Evolutionary conservation across 2,797 vertebrate species (phyloP), one percentile per base, ranked within the genome.

Genomic region (Pantherophis alleghaniensis): DNA sequence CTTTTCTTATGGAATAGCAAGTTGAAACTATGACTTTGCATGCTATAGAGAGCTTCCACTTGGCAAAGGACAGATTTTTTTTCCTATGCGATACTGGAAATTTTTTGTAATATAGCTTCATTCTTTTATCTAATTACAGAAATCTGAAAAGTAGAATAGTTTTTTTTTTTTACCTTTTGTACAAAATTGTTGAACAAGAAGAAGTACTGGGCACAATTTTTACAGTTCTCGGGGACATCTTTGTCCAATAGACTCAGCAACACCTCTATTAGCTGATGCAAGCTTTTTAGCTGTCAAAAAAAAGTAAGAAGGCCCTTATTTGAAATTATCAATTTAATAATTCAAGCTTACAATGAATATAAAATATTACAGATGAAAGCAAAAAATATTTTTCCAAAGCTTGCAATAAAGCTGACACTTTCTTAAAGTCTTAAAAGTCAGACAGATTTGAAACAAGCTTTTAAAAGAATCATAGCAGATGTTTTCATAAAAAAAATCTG

Each of bases 191-290:
- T 99, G 98, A 99, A 99, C 83, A 99, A 98, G 96, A 98, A 97
- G 97, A 99, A 99, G 97, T 99, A 99, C 96, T 99, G 99, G 1
- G 98, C 98, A 95, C 99, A 99, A 97, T 99, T 99, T 97, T 99
- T 99, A 97, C 99, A 99, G 97, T 99, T 99, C 97, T 99, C 99
- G 7, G 99, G 98, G 26, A 99, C 98, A 69, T 99, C 99, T 98
- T 99, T 99, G 97, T 99, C 99, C 97, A 99, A 96, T 0, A 99
- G 97, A 93, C 98, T 98, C 79, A 99, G 98, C 86, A 99, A 98
- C 87, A 98, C 98, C 91, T 99, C 98, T 60, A 98, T 93, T 96
- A 99, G 97, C 53, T 97, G 96, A 96, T 99, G 99, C 93, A 99
- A 95, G 83, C 98, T 98, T 42, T 98, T 98, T 92, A 98, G 96